Base-by-base conservation (phyloP, 2,113 vertebrate genomes). In the Sinocyclocheilus grahami region DNA sequence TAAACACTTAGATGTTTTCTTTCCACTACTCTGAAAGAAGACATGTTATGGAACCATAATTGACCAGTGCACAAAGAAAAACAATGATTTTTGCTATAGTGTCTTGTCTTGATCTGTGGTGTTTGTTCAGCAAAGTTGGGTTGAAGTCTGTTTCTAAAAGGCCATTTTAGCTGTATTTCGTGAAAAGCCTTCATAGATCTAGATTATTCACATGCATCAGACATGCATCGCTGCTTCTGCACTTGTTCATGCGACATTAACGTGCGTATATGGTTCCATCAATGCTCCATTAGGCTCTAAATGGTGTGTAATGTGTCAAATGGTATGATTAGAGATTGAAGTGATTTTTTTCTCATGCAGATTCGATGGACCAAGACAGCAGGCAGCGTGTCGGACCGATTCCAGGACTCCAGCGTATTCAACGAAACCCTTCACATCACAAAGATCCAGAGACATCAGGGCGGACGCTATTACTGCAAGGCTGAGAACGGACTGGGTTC, bases 341-440 rank as follows among this genome's bases (percentile, higher is more conserved):
- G 18, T 80, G 1, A 3, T 27, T 84, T 1, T 48, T 65, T 67
- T 88, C 14, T 84, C 60, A 12, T 94, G 94, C 94, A 99, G 98
- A 99, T 99, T 93, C 97, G 98, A 93, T 99, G 98, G 98, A 99
- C 98, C 90, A 99, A 99, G 94, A 99, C 98, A 91, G 98, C 98
- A 82, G 98, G 98, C 95, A 99, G 97, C 86, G 97, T 97, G 93
- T 99, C 97, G 46, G 98, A 99, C 93, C 95, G 98, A 89, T 99
- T 99, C 89, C 98, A 99, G 92, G 98, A 99, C 88, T 98, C 98
- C 10, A 99, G 97, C 13, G 97, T 99, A 88, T 99, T 99, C 95
- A 99, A 99, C 13, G 97, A 99, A 91, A 99, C 98, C 4, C 90
- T 99, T 93, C 92, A 97, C 94, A 99, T 99, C 24, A 90, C 95